Base-by-base conservation (phyloP, 2,797 vertebrate genomes). In the Pampus argenteus region DNA sequence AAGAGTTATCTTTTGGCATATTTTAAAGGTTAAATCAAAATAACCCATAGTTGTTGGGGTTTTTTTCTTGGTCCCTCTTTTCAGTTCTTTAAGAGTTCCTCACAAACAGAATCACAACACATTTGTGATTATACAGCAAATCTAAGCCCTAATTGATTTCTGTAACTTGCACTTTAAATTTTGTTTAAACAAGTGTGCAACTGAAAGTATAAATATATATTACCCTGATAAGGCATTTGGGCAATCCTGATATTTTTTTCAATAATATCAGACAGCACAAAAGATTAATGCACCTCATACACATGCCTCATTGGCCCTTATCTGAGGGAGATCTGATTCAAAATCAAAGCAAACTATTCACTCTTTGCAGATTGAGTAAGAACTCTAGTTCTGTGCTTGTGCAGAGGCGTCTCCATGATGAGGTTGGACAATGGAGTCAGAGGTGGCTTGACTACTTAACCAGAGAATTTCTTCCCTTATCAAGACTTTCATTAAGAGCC, bases 201-300 rank as follows among this genome's bases (percentile, higher is more conserved):
- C 40, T 29, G 38, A 31, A 73, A 69, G 61, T 64, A 47, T 17
- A 55, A 25, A 10, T 22, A 36, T 44, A 44, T 54, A 45, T 62
- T 29, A 76, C 78, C 71, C 57, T 70, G 59, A 66, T 88, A 91
- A 91, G 87, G 89, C 90, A 87, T 88, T 63, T 71, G 61, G 82
- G 67, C 70, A 74, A 76, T 83, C 66, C 80, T 74, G 74, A 73
- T 56, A 62, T 60, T 67, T 29, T 50, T 49, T 77, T 82, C 45
- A 40, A n/a, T 67, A 54, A 74, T 60, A 57, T 79, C 49, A 70
- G 71, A 79, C 65, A 66, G 67, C 74, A 68, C 73, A 60, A 59
- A 76, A 74, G 54, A 64, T 65, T 75, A 81, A 69, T 74, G 17
- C 47, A 57, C 50, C 62, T 64, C n/a, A 56, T 65, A 55, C 55